Evolutionary conservation across 2,797 vertebrate genomes (phyloP).

Genomic region (Hydrocynus forskahlii): DNA sequence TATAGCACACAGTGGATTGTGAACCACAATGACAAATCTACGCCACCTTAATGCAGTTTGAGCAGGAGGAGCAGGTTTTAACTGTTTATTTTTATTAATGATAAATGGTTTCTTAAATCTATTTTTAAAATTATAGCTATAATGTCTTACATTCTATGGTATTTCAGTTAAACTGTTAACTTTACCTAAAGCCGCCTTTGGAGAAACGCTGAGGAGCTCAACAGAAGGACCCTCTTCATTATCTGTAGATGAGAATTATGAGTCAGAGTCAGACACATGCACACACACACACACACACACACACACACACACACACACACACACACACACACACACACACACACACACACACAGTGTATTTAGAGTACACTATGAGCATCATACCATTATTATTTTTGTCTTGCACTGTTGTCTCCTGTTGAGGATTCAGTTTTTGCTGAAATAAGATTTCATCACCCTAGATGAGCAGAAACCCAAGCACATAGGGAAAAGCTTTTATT

Average conservation of each 20-base stretch:
- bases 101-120: no score
- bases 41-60: no score
- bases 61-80: no score
- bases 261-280: background rate
- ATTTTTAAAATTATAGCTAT: no score
- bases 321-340: background rate
- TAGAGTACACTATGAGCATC: background rate
- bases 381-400: conserved; percentile 72
- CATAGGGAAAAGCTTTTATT: background rate
- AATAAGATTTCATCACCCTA: conserved; percentile 62
- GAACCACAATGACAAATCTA: no score
- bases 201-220: conserved; percentile 83
- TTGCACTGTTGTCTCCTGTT: conserved; percentile 44
- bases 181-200: conserved; percentile 84
- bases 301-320: background rate
- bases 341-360: background rate
- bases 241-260: conserved; percentile 19
- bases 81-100: no score
- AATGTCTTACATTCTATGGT: no score
- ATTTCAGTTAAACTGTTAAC: background rate
- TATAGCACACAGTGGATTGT: no score
- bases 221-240: conserved; percentile 62
- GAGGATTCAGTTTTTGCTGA: conserved; percentile 64
- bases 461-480: conserved; percentile 42
- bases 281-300: background rate